Percentiles rank a stretch among this genome's conserved stretches.
phyloP scores from a whole-genome alignment of 2,113 vertebrate genomes.

The Eurypyga helias region DNA sequence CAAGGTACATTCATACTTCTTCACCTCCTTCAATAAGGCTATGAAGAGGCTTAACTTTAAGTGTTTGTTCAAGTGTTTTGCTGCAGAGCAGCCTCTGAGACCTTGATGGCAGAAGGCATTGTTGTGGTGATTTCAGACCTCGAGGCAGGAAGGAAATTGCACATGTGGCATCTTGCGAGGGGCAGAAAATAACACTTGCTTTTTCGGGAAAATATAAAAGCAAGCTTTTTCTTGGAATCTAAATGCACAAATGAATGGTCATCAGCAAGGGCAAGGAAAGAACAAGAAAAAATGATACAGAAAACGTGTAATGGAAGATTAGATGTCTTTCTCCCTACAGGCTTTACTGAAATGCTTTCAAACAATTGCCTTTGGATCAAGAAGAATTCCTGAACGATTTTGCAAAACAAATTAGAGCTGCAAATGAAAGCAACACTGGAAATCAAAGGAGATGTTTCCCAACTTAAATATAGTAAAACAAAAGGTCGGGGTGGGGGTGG shows the following conservation, averaged over 20 bases:
- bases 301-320: rapidly evolving
- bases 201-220: neutral
- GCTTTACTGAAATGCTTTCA: neutral
- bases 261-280: neutral
- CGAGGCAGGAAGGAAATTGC: neutral
- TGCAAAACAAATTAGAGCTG: slow-evolving; percentile 31
- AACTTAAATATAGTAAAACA: neutral
- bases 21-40: neutral
- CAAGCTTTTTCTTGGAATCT: neutral
- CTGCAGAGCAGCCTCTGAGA: neutral
- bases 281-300: neutral
- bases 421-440: slow-evolving; percentile 23
- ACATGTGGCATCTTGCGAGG: neutral
- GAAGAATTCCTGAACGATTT: slow-evolving; percentile 23
- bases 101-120: slow-evolving; percentile 13
- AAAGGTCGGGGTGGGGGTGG: neutral
- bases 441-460: neutral
- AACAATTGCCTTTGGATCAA: neutral
- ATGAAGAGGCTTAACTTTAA: neutral
- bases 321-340: neutral
- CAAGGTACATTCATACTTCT: neutral
- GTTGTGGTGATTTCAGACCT: slow-evolving; percentile 23
- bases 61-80: slow-evolving; percentile 20
- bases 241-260: neutral
- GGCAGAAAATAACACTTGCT: neutral